Evolutionary conservation across 2,888 invertebrate genomes (phyloP).

Genomic region (Meteorus cinctellus): DNA sequence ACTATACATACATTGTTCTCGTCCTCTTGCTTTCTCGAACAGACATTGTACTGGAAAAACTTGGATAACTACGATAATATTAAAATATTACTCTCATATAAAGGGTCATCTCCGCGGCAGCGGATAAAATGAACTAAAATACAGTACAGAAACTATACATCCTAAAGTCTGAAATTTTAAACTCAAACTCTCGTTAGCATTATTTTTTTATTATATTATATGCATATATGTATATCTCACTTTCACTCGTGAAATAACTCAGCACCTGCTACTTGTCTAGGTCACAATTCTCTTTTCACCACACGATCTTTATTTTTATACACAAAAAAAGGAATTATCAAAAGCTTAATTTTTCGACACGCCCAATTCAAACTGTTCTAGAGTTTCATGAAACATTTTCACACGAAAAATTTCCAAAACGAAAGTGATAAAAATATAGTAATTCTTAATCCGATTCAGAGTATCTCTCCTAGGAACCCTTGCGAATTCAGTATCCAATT

Average conservation of each 20-base stretch:
- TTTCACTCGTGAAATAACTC: not conserved
- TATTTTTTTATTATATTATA: slow-evolving; percentile 22
- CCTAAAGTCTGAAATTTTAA: not conserved
- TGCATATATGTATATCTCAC: not conserved
- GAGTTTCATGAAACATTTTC: too few relatives aligned
- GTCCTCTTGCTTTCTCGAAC: not conserved
- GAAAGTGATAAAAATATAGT: too few relatives aligned
- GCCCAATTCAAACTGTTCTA: too few relatives aligned
- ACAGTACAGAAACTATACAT: not conserved
- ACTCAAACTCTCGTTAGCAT: slow-evolving; percentile 4
- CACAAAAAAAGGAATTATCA: too few relatives aligned
- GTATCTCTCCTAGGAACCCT: too few relatives aligned
- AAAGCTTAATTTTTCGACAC: too few relatives aligned
- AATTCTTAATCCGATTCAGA: too few relatives aligned
- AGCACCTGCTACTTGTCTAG: not conserved
- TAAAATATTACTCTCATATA: slow-evolving; percentile 49
- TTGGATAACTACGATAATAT: slow-evolving; percentile 46
- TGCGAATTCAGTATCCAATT: too few relatives aligned
- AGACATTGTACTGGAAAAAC: slow-evolving; percentile 37
- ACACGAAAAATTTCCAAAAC: too few relatives aligned
- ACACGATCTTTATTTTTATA: not conserved
- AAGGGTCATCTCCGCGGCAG: slow-evolving; percentile 41
- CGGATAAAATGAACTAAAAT: slow-evolving; percentile 21
- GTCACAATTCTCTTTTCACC: not conserved
- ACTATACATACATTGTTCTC: not conserved